Conservation (phyloP, 2,888 invertebrate genomes). For the Halictus ligatus region DNA sequence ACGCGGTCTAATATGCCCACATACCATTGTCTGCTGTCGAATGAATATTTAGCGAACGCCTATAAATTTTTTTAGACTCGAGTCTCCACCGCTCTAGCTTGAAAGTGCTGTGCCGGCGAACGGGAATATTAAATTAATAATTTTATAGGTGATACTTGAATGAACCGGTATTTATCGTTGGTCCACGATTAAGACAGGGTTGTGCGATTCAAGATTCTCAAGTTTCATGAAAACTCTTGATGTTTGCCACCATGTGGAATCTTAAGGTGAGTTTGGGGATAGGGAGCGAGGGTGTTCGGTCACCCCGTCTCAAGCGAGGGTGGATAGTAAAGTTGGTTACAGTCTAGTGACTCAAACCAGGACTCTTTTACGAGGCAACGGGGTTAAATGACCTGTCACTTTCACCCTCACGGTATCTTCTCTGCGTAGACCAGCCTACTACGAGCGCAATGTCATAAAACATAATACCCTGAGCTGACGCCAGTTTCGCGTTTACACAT, state of each 20-base stretch:
- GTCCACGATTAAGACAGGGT: too few relatives aligned
- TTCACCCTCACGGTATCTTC: slow-evolving; percentile 66
- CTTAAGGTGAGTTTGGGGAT: not conserved
- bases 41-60: slow-evolving; percentile 5
- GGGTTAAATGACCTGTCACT: slow-evolving; percentile 81
- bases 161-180: not conserved
- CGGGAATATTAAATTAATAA: not conserved
- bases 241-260: not conserved
- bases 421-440: slow-evolving; percentile 39
- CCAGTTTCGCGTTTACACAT: slow-evolving; percentile 25
- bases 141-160: not conserved
- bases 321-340: slow-evolving; percentile 72
- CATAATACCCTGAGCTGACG: slow-evolving; percentile 52
- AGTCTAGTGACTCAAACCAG: slow-evolving; percentile 74
- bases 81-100: not conserved
- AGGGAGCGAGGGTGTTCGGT: slow-evolving; percentile 7
- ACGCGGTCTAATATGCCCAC: slow-evolving; percentile 5
- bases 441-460: slow-evolving; percentile 68
- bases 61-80: not conserved
- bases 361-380: slow-evolving; percentile 76
- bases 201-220: not conserved
- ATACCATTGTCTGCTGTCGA: slow-evolving; percentile 2
- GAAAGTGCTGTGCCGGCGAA: not conserved
- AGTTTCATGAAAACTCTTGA: not conserved
- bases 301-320: slow-evolving; percentile 31